Conservation (phyloP, 2,113 vertebrate species). For the mouse (Mus musculus) region DNA sequence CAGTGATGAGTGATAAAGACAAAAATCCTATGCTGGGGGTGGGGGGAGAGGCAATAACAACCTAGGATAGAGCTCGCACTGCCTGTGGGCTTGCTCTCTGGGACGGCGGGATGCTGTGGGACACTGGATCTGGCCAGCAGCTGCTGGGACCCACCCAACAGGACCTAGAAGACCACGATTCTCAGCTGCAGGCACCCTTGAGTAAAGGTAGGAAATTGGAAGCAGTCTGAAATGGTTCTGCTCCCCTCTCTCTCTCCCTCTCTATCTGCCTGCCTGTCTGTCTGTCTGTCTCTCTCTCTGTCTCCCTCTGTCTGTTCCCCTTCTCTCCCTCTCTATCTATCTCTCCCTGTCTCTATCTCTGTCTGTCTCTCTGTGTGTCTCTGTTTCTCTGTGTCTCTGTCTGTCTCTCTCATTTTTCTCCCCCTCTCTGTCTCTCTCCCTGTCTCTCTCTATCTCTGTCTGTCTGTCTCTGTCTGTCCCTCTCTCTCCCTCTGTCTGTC, state of each 20-base stretch:
- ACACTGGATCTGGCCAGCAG: not conserved
- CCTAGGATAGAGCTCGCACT: rapidly evolving
- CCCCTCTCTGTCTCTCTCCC: no score
- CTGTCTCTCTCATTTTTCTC: no score
- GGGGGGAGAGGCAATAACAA: no score
- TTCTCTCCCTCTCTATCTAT: rapidly evolving
- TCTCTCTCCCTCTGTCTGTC: rapidly evolving
- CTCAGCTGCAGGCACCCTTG: not conserved
- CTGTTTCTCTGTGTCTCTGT: no score
- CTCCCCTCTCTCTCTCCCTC: rapidly evolving
- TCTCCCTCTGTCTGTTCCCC: no score
- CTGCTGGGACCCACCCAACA: not conserved
- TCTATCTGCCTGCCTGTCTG: not conserved
- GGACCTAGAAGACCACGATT: rapidly evolving
- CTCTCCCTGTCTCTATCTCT: no score
- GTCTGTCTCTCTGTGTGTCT: no score
- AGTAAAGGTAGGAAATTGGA: not conserved
- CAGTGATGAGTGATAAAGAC: rapidly evolving
- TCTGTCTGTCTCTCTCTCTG: not conserved
- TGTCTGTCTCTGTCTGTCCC: no score
- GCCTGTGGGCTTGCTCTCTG: rapidly evolving
- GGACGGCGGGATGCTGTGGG: not conserved
- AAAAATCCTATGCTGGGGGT: rapidly evolving
- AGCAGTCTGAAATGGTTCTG: not conserved
- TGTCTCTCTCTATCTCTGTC: no score